Percentiles rank a stretch among this genome's conserved stretches.
Evolutionary conservation across 1,140 invertebrate species (phyloP).

Genomic region (Phthorimaea operculella): DNA sequence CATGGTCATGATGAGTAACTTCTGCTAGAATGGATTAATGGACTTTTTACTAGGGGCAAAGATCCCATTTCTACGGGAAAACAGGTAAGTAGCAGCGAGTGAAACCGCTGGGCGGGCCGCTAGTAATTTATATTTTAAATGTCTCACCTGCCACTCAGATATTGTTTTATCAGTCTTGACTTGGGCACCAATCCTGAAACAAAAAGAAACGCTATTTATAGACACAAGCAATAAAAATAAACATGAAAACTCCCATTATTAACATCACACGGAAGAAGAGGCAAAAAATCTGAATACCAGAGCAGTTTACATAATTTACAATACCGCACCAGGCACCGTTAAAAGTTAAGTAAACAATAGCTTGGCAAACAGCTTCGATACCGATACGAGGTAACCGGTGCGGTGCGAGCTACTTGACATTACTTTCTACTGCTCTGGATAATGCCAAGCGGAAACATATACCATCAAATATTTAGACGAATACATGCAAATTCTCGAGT

Average conservation of each 20-base stretch:
- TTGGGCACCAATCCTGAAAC: background rate
- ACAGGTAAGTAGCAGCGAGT: too few species aligned
- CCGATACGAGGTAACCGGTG: slow-evolving; percentile 20
- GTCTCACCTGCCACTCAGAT: too few species aligned
- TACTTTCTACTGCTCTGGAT: slow-evolving; percentile 24
- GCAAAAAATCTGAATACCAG: background rate
- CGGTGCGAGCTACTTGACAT: slow-evolving; percentile 23
- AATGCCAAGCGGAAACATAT: background rate
- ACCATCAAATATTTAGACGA: background rate
- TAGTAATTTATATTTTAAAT: too few species aligned
- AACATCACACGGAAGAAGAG: too few species aligned
- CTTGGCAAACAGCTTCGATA: background rate
- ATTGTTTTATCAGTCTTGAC: background rate
- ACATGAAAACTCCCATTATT: too few species aligned
- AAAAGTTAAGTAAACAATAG: slow-evolving; percentile 1
- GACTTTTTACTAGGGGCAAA: too few species aligned
- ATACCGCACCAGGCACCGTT: background rate
- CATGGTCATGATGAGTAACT: too few species aligned
- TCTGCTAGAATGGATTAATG: too few species aligned
- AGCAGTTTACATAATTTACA: slow-evolving; percentile 1
- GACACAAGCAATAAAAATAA: background rate
- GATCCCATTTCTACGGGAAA: too few species aligned
- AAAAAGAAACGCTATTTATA: background rate
- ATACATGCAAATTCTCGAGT: background rate
- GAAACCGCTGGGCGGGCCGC: too few species aligned